Conservation (phyloP, 2,797 vertebrate species). For the Thaleichthys pacificus region DNA sequence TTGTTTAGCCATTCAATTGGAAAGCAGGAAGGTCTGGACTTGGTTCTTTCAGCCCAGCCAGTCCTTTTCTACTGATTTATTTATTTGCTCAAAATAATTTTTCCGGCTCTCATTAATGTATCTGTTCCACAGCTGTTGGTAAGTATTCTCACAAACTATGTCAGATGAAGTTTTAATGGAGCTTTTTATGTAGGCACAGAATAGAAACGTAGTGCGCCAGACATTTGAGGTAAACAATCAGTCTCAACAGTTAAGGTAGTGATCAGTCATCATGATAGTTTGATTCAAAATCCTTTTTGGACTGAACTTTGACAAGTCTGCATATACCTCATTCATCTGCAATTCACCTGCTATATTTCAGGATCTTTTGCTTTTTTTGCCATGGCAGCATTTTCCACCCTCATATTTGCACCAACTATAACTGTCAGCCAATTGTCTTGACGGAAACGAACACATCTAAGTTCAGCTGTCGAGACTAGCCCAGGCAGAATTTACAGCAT, state of each 20-base stretch:
- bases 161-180: slow-evolving; percentile 28
- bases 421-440: slow-evolving; percentile 1
- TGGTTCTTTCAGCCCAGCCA: slow-evolving; percentile 42
- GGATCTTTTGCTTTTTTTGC: slow-evolving; percentile 6
- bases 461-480: slow-evolving; percentile 35
- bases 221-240: neutral
- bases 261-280: neutral
- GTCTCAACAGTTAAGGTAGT: neutral
- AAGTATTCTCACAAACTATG: slow-evolving; percentile 42
- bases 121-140: slow-evolving; percentile 45
- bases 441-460: slow-evolving; percentile 13
- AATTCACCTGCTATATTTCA: slow-evolving; percentile 29
- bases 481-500: slow-evolving; percentile 42
- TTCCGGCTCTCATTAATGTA: slow-evolving; percentile 40
- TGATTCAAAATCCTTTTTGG: neutral
- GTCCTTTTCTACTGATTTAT: slow-evolving; percentile 48
- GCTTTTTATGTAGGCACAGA: slow-evolving; percentile 31
- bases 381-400: slow-evolving; percentile 18
- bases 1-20: slow-evolving; percentile 58
- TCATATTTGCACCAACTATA: slow-evolving; percentile 24
- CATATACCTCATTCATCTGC: slow-evolving; percentile 9
- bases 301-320: neutral
- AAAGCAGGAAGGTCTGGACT: slow-evolving; percentile 66
- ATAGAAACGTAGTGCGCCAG: slow-evolving; percentile 36
- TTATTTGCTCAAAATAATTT: slow-evolving; percentile 57